phyloP scores from a whole-genome alignment of 2,797 vertebrate species.

The Microtus californicus region DNA sequence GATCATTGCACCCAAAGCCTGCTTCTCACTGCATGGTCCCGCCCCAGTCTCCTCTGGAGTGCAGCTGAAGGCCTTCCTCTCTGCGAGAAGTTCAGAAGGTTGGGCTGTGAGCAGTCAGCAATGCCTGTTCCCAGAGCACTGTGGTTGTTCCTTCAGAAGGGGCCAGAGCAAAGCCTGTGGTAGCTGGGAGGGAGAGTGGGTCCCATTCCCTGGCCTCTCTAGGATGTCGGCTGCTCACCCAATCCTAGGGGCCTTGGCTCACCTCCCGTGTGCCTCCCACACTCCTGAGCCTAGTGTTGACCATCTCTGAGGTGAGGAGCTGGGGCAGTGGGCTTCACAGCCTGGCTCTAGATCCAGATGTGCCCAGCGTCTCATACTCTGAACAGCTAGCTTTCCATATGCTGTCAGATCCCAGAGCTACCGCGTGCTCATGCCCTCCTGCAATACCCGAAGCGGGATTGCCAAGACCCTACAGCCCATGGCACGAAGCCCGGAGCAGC shows the following conservation, averaged over 20 bases:
- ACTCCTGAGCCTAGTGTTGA: background rate
- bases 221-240: background rate
- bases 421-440: accelerated
- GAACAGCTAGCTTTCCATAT: background rate
- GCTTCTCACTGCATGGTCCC: background rate
- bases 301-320: background rate
- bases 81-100: accelerated
- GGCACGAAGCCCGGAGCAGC: background rate
- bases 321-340: accelerated
- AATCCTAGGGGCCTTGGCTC: background rate
- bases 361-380: accelerated
- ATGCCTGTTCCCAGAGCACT: background rate
- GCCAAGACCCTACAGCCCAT: background rate
- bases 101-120: background rate
- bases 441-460: too few species aligned
- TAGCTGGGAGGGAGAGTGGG: background rate
- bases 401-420: background rate
- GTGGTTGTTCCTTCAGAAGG: background rate
- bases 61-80: background rate
- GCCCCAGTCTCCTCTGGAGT: background rate
- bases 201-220: background rate
- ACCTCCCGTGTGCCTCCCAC: background rate
- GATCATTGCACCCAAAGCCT: background rate
- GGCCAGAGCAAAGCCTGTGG: background rate
- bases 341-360: background rate